Conservation (phyloP, 1,140 invertebrate genomes). For the Drosophila rhopaloa region DNA sequence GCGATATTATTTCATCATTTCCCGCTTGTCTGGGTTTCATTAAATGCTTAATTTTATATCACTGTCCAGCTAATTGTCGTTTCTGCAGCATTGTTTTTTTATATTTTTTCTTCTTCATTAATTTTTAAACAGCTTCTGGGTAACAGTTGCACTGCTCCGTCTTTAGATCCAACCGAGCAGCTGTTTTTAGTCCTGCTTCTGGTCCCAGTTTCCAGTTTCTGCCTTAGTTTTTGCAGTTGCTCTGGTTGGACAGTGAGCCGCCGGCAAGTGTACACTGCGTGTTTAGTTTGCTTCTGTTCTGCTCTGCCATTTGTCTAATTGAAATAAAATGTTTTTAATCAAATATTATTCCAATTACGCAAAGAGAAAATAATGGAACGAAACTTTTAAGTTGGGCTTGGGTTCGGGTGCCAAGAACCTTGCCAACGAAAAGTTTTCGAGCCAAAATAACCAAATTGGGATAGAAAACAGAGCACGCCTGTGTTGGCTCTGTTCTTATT, state of each 20-base stretch:
- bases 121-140: conserved; percentile 53
- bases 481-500: no score
- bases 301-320: conserved; percentile 62
- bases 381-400: conserved; percentile 31
- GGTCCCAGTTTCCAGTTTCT: conserved; percentile 20
- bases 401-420: background rate
- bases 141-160: conserved; percentile 33
- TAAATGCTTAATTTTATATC: conserved; percentile 69
- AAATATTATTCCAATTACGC: conserved; percentile 82
- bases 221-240: conserved; percentile 16
- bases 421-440: background rate
- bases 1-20: conserved; percentile 76
- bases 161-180: conserved; percentile 67
- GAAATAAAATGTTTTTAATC: conserved; percentile 80
- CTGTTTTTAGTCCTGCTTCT: conserved; percentile 34
- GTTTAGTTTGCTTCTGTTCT: conserved; percentile 46
- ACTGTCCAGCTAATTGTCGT: conserved; percentile 63
- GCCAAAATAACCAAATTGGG: background rate
- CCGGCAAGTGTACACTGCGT: conserved; percentile 57
- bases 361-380: conserved; percentile 64
- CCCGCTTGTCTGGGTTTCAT: conserved; percentile 58
- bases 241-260: conserved; percentile 57
- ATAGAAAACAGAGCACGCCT: conserved; percentile 82
- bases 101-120: conserved; percentile 21
- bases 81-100: conserved; percentile 47